Percentiles rank a stretch among this genome's conserved stretches.
Conservation (phyloP, 1,140 invertebrate species). For the Camponotus vicinus region DNA sequence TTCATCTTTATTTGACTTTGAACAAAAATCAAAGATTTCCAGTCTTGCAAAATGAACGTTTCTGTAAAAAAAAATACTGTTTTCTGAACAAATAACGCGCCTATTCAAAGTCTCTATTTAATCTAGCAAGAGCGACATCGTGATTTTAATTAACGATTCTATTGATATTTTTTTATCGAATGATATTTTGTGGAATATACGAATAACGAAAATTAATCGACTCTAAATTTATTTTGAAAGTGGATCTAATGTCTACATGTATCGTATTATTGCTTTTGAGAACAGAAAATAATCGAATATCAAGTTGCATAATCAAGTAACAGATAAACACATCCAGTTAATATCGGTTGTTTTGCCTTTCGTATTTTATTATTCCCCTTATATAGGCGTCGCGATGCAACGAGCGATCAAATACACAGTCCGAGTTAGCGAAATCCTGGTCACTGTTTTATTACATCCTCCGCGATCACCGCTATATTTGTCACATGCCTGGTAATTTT, state of each 20-base stretch:
- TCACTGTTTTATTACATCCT: conserved; percentile 41
- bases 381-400: not conserved
- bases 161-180: not conserved
- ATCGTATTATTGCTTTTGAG: not conserved
- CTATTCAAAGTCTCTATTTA: no score
- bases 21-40: not conserved
- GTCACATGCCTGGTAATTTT: conserved; percentile 44
- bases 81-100: no score
- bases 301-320: not conserved
- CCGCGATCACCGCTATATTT: conserved; percentile 58
- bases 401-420: not conserved
- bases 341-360: not conserved
- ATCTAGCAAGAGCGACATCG: not conserved
- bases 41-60: not conserved
- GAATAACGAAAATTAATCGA: not conserved
- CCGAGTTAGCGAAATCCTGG: conserved; percentile 23
- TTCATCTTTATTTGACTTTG: not conserved
- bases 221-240: not conserved
- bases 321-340: not conserved
- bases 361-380: not conserved
- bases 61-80: not conserved
- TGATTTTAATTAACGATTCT: not conserved
- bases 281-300: not conserved
- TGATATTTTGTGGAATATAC: no score
- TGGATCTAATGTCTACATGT: not conserved